Base-by-base conservation (phyloP, 2,797 vertebrate species). In the Coluber constrictor region DNA sequence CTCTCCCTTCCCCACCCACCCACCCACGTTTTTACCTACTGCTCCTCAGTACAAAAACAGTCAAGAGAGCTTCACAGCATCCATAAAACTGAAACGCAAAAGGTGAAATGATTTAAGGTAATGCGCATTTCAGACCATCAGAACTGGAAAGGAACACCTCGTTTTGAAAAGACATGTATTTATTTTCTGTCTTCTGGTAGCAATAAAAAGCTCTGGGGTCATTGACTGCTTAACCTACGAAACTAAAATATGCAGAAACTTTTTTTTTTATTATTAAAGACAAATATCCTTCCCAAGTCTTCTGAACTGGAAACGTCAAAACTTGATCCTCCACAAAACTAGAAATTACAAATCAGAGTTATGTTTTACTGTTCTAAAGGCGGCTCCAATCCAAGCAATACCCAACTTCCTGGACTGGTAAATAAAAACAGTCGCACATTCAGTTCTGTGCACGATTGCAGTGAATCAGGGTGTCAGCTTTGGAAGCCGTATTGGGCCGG, bases 141-240 rank as follows among this genome's bases (percentile, higher is more conserved):
- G 54, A 25, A 74, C 12, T 32, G 56, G 55, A 90, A 93, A 51
- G 89, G 5, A 74, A 87, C 88, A 54, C 43, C 63, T 79, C 37
- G 57, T 54, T 54, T 25, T 54, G 90, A 93, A 57, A 59, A 60
- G 27, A 61, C 13, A 61, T 74, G 25, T 74, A 86, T 90, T 93
- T 93, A 87, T 79, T 88, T 61, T 57, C 20, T 61, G 59, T 15
- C 86, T 18, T 57, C 88, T 3, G 23, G 61, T 29, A 54, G 59
- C 90, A 93, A 88, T 88, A 88, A 93, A 93, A 70, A 87, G 60
- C 27, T 90, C 10, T 74, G 87, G 61, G 20, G 70, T 54, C 54
- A 55, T 29, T 66, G 70, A 60, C 61, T 55, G 59, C 47, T 83
- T 87, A 70, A 74, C 32, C 61, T 25, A 63, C 15, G 74, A 56